phyloP scores from a whole-genome alignment of 2,113 vertebrate genomes.

The Ancistrus triradiatus region DNA sequence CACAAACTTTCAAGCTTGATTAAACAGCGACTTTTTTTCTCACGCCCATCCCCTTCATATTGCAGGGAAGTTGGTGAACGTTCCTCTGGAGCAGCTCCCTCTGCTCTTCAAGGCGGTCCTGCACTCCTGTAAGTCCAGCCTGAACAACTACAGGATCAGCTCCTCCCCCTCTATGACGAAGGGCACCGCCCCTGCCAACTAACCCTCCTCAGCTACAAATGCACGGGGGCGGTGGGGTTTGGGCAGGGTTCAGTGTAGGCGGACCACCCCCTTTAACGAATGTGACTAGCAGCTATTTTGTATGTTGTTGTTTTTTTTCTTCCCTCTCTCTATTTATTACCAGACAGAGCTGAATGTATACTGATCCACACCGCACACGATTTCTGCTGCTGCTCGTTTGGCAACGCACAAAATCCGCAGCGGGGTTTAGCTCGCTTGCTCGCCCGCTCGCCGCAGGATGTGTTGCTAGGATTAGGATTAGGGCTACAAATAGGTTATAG shows the following conservation, averaged over 20 bases:
- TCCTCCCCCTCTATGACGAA: slow-evolving; percentile 59
- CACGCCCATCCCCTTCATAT: neutral
- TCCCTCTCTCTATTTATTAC: slow-evolving; percentile 99
- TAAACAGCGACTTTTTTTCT: too few relatives aligned
- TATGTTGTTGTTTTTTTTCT: slow-evolving; percentile 74
- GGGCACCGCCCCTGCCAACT: slow-evolving; percentile 66
- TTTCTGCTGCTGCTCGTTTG: slow-evolving; percentile 79
- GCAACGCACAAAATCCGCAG: slow-evolving; percentile 75
- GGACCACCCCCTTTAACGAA: slow-evolving; percentile 62
- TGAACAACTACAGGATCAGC: slow-evolving; percentile 73
- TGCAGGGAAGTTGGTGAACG: slow-evolving; percentile 94
- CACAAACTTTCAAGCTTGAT: too few relatives aligned
- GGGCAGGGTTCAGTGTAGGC: slow-evolving; percentile 34
- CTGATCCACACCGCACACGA: slow-evolving; percentile 94
- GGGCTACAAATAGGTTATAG: slow-evolving; percentile 61
- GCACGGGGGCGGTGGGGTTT: slow-evolving; percentile 39
- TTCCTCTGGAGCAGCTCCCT: slow-evolving; percentile 95
- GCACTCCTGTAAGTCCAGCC: slow-evolving; percentile 93
- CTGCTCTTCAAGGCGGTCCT: slow-evolving; percentile 98
- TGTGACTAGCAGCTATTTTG: slow-evolving; percentile 84
- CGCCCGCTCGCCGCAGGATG: slow-evolving; percentile 88
- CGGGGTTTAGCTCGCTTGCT: slow-evolving; percentile 93
- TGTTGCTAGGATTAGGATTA: slow-evolving; percentile 89
- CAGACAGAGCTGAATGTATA: slow-evolving; percentile 99
- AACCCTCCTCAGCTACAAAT: slow-evolving; percentile 40